Evolutionary conservation across 2,113 vertebrate species (phyloP).

Genomic region (Phalacrocorax pelagicus): DNA sequence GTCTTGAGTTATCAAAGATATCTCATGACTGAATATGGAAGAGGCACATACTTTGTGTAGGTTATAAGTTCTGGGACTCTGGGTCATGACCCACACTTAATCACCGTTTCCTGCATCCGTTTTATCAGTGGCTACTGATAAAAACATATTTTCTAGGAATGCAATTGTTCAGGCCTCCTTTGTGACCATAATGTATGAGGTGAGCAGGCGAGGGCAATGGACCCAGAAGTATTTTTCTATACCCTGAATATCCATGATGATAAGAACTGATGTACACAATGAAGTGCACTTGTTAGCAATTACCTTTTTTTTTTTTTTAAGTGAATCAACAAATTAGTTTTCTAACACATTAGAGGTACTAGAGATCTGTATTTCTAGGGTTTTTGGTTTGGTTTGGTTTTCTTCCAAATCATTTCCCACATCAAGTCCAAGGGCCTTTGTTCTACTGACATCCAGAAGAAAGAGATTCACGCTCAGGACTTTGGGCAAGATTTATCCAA

Average conservation of each 20-base stretch:
- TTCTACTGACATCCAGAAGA: background rate
- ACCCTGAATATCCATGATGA: background rate
- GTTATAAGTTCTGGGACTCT: background rate
- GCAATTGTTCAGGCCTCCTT: background rate
- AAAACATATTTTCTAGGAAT: background rate
- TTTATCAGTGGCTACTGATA: background rate
- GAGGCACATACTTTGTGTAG: background rate
- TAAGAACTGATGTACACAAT: background rate
- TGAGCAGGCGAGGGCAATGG: background rate
- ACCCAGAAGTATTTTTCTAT: background rate
- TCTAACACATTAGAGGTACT: no score
- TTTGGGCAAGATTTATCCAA: background rate
- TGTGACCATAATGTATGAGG: background rate
- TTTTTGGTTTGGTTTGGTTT: background rate
- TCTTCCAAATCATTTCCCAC: background rate
- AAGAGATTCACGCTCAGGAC: background rate
- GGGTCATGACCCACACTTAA: background rate
- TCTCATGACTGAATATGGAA: background rate
- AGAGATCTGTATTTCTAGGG: background rate
- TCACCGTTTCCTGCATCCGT: background rate
- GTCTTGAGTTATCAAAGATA: rapidly evolving
- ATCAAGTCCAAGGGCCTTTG: background rate
- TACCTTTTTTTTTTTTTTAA: background rate
- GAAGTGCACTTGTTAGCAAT: background rate
- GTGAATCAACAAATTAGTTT: background rate